Evolutionary conservation across 1,140 invertebrate genomes (phyloP), one percentile per base, ranked within the genome.

Genomic region (Drosophila insularis): DNA sequence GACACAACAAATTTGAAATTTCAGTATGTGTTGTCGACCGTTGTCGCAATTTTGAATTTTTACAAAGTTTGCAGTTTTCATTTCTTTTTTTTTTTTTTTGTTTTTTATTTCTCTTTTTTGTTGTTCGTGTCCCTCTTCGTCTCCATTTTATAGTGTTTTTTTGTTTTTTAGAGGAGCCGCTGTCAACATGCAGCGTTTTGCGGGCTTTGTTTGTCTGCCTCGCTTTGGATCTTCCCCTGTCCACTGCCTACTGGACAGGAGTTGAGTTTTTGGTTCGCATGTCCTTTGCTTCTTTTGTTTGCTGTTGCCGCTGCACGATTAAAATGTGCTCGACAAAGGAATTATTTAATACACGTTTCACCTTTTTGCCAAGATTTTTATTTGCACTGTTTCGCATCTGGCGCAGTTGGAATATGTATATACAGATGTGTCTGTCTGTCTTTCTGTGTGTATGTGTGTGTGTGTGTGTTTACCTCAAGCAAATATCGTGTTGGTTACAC

Each of bases 321-420:
- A 89, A 89, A 89, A 89, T 89, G 84, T 89, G 84, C 84, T 89
- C 85, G 73, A 89, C 84, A 89, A 89, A 89, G 84, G 84, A 89
- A 89, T 89, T 89, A 89, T 89, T 89, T 89, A 89, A 89, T 89
- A 89, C 84, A 89, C 84, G 84, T 89, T 89, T 89, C 71, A 89
- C 84, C 84, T 87, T 87, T 81, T 80, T 80, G 74, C 70, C 77
- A 89, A 89, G 80, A 89, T 80, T 89, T 89, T 82, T 89, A 89
- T 89, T 89, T 89, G 77, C 84, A 78, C 80, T 72, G 74, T 46
- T 69, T 55, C 76, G 74, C 84, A 80, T 80, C 66, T 77, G 84
- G 68, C 58, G 67, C 55, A 23, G 37, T 21, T n/a, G 17, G 5
- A 23, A 35, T 37, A 53, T 5, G 6, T 65, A 14, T 8, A 13